These are phyloP conservation scores for Prionailurus viverrinus DNA, from an alignment of 2,113 vertebrate species.

Conservation along the genomic window DNA sequence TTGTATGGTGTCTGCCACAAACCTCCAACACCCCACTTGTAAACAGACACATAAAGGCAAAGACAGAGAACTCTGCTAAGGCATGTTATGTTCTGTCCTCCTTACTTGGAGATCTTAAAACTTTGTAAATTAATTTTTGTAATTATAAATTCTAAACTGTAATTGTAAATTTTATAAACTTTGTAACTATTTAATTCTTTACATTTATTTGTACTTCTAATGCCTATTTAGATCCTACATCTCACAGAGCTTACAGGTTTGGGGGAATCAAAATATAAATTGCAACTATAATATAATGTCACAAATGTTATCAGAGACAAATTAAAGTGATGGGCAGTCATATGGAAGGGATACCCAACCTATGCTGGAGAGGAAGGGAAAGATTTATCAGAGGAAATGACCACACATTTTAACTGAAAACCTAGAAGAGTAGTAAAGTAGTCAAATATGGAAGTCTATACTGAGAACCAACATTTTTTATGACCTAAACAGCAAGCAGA, in stretches of 20 bases:
- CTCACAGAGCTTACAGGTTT: neutral
- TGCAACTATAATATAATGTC: neutral
- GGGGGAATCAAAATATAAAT: neutral
- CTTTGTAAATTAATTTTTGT: neutral
- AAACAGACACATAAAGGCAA: neutral
- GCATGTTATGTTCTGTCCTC: neutral
- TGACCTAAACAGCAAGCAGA: neutral
- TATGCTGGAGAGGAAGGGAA: neutral
- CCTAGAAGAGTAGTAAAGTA: neutral
- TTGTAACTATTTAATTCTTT: neutral
- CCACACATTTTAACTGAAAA: neutral
- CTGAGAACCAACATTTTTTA: neutral
- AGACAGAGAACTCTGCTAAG: neutral
- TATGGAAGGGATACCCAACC: neutral
- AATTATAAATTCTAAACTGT: neutral
- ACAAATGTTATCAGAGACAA: neutral
- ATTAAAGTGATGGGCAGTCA: neutral
- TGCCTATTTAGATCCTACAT: neutral
- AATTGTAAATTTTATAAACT: neutral
- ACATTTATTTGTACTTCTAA: neutral
- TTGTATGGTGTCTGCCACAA: neutral
- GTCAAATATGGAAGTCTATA: neutral
- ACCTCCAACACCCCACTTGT: neutral
- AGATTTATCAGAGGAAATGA: neutral
- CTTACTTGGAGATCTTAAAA: neutral